Evolutionary conservation across 2,888 invertebrate genomes (phyloP).

Genomic region (Phasia obesa): DNA sequence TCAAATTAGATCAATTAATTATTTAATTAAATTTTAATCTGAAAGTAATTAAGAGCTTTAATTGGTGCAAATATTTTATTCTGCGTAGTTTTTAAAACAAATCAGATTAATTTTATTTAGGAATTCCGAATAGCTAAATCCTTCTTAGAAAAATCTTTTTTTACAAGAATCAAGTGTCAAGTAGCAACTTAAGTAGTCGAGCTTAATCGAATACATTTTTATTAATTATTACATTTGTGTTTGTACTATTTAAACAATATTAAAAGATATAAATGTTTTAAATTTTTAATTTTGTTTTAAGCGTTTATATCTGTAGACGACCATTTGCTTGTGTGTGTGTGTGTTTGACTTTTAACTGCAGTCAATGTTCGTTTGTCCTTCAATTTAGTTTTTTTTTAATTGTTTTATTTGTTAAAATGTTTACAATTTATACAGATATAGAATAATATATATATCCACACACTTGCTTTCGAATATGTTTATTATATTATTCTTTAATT

Average conservation of each 20-base stretch:
- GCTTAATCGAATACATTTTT: neutral
- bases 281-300: constrained; percentile 54
- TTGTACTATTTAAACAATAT: constrained; percentile 24
- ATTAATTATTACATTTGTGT: constrained; percentile 1
- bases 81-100: too few species aligned
- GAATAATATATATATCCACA: constrained; percentile 19
- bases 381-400: constrained; percentile 47
- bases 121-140: too few species aligned
- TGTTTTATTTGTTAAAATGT: constrained; percentile 52
- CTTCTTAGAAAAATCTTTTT: constrained; percentile 3
- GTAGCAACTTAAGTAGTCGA: constrained; percentile 18
- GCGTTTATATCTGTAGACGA: constrained; percentile 22
- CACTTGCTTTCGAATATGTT: constrained; percentile 1
- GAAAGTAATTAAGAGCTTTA: too few species aligned
- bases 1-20: too few species aligned
- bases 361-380: constrained; percentile 76
- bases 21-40: too few species aligned
- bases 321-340: constrained; percentile 2
- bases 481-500: constrained; percentile 53
- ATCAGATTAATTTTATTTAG: too few species aligned
- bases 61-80: too few species aligned
- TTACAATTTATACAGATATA: constrained; percentile 45
- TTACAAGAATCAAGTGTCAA: neutral
- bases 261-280: constrained; percentile 41
- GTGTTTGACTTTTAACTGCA: constrained; percentile 54